Conservation (phyloP, 2,797 vertebrate genomes). For the Pachyuromys duprasi region DNA sequence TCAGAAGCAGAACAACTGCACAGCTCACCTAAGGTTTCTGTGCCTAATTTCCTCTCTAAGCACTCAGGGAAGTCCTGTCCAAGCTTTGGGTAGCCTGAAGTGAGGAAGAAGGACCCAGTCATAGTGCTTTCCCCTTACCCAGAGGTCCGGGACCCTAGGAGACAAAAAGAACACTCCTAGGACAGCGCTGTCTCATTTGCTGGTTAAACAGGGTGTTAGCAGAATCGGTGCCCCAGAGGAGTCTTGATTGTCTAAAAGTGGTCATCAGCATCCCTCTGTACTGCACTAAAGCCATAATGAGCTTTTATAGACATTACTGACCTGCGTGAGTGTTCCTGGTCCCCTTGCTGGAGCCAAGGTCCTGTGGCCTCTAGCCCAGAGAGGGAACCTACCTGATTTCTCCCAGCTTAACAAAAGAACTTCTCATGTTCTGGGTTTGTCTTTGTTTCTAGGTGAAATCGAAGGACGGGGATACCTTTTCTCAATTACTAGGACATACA, state of each 20-base stretch:
- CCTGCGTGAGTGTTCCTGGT: background rate
- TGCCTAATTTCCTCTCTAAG: background rate
- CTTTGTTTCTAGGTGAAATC: background rate
- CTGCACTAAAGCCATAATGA: background rate
- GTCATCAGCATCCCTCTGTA: background rate
- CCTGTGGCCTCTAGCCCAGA: background rate
- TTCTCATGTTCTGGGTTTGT: background rate
- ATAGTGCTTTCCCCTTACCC: background rate
- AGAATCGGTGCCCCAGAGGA: background rate
- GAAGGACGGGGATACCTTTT: background rate
- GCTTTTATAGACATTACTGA: background rate
- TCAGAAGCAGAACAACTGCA: slow-evolving; percentile 9
- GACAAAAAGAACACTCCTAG: background rate
- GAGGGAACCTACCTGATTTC: background rate
- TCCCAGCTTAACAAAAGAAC: background rate
- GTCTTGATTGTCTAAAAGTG: background rate
- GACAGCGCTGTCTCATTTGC: background rate
- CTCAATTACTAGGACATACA: slow-evolving; percentile 9
- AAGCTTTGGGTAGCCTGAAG: background rate
- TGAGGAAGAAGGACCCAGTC: background rate
- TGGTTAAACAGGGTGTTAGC: background rate
- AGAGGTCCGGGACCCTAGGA: background rate
- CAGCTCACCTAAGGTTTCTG: slow-evolving; percentile 30
- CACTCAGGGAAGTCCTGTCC: background rate
- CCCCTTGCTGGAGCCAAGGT: background rate